phyloP scores from a whole-genome alignment of 2,797 vertebrate species.

The Morus bassanus region DNA sequence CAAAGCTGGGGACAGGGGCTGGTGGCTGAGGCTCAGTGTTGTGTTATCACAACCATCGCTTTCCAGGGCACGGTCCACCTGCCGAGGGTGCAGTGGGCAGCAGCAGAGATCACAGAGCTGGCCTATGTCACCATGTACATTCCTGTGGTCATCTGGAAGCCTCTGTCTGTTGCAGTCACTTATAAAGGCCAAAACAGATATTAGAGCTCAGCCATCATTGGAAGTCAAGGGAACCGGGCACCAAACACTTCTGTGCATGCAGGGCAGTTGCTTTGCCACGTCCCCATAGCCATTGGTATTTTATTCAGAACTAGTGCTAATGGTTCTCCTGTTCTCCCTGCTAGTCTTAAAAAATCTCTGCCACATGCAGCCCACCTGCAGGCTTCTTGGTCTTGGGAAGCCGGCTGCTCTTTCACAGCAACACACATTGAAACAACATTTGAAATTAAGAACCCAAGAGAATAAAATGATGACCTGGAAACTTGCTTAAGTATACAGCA shows the following conservation, averaged over 20 bases:
- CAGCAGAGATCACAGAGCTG: background rate
- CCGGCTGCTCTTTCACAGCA: background rate
- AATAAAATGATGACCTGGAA: background rate
- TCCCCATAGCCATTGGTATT: background rate
- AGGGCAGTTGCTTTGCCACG: background rate
- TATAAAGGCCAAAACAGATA: background rate
- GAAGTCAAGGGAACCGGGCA: background rate
- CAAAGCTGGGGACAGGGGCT: background rate
- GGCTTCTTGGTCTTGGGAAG: background rate
- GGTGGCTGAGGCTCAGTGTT: background rate
- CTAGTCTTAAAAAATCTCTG: background rate
- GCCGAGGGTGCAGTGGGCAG: background rate
- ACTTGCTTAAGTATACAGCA: background rate
- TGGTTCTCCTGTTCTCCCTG: background rate
- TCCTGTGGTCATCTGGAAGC: background rate
- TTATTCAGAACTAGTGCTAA: background rate
- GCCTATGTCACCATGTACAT: accelerated
- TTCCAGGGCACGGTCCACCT: background rate
- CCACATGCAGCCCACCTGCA: background rate
- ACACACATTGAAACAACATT: background rate
- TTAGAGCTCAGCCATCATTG: too few relatives aligned
- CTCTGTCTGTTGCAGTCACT: background rate
- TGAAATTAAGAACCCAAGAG: background rate
- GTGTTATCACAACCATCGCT: too few relatives aligned
- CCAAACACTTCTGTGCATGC: background rate